Base-by-base conservation (phyloP, 2,888 invertebrate genomes). In the Palloptera scutellata region DNA sequence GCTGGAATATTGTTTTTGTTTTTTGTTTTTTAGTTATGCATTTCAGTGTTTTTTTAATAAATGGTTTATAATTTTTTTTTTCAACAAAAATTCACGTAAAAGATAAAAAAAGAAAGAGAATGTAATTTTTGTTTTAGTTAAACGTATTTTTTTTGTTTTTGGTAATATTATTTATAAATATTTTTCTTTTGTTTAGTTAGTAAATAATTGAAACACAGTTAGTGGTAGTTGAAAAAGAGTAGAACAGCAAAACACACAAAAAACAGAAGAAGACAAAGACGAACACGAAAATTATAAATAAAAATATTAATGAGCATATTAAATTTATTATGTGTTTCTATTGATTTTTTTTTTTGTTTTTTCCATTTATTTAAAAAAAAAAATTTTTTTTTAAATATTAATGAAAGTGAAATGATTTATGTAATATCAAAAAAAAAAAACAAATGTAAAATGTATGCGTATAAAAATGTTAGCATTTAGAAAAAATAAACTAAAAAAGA, bases 1-100 rank as follows among this genome's bases (percentile, higher is more conserved):
- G 83, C 84, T 84, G 84, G 80, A 84, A 81, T 79, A n/a, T n/a
- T n/a, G 77, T 76, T 79, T 70, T 52, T 64, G 17, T 41, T 43
- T 15, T 62, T 42, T 30, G 58, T 58, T 63, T 64, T 72, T 70
- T 41, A 30, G 52, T 70, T 71, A 65, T 58, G 15, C n/a, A n/a
- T 55, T 48, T 15, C 4, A 15, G 48, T 42, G 42, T 60, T 45
- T n/a, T 45, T n/a, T 30, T 30, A 12, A n/a, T 13, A 12, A 15
- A 48, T 72, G 15, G 43, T 64, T 66, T 15, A 51, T 42, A n/a
- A 60, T 60, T 65, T 70, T 67, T 52, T 53, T 71, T 61, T 66
- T 62, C 67, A 67, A 70, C 57, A 51, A 52, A 70, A 59, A 51
- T 55, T 52, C 42, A 64, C 40, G 59, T 65, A 40, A 58, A 67